These are phyloP conservation scores for Solea senegalensis DNA, from an alignment of 2,113 vertebrate species.

Conservation along the genomic window DNA sequence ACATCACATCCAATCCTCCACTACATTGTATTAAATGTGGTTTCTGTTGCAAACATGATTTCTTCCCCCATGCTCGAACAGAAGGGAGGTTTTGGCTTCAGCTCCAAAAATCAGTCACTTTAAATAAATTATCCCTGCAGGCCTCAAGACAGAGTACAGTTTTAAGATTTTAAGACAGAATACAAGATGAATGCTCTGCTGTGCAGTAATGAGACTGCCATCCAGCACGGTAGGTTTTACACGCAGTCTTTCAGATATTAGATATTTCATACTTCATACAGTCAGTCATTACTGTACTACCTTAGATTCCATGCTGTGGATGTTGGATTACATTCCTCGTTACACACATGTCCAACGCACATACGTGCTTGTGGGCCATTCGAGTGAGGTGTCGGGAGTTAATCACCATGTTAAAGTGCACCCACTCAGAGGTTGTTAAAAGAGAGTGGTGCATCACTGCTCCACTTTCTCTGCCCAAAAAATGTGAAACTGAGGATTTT, in stretches of 20 bases:
- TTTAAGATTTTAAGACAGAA: constrained; percentile 38
- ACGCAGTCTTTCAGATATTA: constrained; percentile 6
- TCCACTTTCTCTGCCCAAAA: constrained; percentile 10
- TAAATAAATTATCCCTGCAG: constrained; percentile 35
- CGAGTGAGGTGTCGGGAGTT: constrained; percentile 19
- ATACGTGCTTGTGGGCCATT: background rate
- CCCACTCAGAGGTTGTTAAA: constrained; percentile 15
- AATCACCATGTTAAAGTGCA: constrained; percentile 37
- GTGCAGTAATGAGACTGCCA: constrained; percentile 15
- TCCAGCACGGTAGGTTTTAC: background rate
- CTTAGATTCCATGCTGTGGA: constrained; percentile 1
- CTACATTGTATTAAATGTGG: background rate
- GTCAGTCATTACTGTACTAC: constrained; percentile 13
- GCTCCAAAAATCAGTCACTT: constrained; percentile 14
- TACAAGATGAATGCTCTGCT: constrained; percentile 21
- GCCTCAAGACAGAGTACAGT: constrained; percentile 5
- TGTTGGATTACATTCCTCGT: background rate
- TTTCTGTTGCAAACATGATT: constrained; percentile 4
- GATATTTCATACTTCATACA: constrained; percentile 7
- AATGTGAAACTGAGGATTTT: constrained; percentile 7
- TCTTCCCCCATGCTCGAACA: background rate
- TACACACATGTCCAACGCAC: background rate
- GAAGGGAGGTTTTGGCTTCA: constrained; percentile 1
- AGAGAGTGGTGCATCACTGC: constrained; percentile 11
- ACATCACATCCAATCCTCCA: background rate